phyloP scores from a whole-genome alignment of 2,113 vertebrate genomes.

The Microtus ochrogaster region DNA sequence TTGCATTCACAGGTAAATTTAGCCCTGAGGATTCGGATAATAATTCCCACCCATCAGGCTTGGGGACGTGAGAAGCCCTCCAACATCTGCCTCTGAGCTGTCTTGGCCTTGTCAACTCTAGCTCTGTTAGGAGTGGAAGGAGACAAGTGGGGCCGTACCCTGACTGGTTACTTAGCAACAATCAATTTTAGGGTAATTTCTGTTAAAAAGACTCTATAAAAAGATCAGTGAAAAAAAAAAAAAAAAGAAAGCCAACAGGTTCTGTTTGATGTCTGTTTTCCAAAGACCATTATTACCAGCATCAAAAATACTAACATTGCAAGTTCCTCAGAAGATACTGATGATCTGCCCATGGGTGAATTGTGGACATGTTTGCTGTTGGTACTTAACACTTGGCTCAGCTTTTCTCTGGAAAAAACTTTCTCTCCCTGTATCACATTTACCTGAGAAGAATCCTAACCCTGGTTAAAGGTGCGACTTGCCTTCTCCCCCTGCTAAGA shows the following conservation, averaged over 20 bases:
- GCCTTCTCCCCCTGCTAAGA: neutral
- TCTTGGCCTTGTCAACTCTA: neutral
- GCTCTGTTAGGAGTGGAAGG: neutral
- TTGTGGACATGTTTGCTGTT: neutral
- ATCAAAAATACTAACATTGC: neutral
- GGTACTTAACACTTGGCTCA: neutral
- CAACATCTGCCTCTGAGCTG: neutral
- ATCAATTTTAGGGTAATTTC: neutral
- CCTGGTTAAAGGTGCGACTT: neutral
- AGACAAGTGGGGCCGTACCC: neutral
- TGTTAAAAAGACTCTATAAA: neutral
- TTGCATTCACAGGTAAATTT: neutral
- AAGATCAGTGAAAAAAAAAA: neutral
- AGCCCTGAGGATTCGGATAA: neutral
- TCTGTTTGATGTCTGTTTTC: slow-evolving; percentile 10
- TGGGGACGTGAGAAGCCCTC: neutral
- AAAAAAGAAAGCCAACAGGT: neutral
- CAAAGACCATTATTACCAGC: neutral
- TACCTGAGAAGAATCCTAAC: neutral
- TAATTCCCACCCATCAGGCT: neutral
- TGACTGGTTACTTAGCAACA: neutral
- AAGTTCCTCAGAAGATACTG: neutral
- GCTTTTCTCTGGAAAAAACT: neutral
- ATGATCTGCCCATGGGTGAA: neutral
- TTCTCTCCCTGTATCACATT: neutral